Conservation (phyloP, 2,888 invertebrate genomes). For the Yponomeuta sedellus region DNA sequence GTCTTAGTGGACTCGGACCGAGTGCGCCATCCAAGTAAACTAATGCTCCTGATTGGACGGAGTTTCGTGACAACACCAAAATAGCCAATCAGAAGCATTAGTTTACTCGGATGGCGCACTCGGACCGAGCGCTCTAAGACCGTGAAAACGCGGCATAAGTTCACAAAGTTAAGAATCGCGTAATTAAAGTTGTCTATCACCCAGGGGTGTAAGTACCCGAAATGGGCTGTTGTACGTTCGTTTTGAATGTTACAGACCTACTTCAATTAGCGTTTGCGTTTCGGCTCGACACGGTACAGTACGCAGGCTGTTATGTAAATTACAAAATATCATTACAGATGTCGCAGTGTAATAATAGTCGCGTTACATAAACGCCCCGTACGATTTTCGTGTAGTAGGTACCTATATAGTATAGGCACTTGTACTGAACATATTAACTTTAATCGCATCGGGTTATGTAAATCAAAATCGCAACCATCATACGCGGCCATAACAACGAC, state of each 20-base stretch:
- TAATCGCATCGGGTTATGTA: slow-evolving; percentile 3
- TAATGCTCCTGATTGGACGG: too few species aligned
- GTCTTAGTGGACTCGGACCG: too few species aligned
- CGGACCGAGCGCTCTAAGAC: too few species aligned
- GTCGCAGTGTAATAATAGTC: slow-evolving; percentile 6
- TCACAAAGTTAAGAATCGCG: too few species aligned
- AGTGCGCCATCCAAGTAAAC: too few species aligned
- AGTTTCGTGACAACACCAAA: too few species aligned
- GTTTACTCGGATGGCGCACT: too few species aligned
- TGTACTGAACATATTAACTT: background rate
- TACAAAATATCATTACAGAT: slow-evolving; percentile 3
- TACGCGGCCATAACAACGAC: background rate
- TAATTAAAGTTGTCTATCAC: too few species aligned
- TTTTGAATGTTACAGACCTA: background rate
- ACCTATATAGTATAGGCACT: background rate
- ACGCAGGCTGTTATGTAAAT: background rate
- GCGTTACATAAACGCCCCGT: slow-evolving; percentile 3
- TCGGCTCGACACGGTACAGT: background rate
- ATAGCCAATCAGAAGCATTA: too few species aligned
- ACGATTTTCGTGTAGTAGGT: background rate
- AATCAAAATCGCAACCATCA: background rate
- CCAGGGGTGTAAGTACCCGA: too few species aligned
- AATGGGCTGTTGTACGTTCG: background rate
- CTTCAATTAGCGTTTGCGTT: background rate
- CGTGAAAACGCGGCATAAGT: too few species aligned